Evolutionary conservation across 2,888 invertebrate species (phyloP), one percentile per base, ranked within the genome.

Genomic region (Seira sanloemensis): DNA sequence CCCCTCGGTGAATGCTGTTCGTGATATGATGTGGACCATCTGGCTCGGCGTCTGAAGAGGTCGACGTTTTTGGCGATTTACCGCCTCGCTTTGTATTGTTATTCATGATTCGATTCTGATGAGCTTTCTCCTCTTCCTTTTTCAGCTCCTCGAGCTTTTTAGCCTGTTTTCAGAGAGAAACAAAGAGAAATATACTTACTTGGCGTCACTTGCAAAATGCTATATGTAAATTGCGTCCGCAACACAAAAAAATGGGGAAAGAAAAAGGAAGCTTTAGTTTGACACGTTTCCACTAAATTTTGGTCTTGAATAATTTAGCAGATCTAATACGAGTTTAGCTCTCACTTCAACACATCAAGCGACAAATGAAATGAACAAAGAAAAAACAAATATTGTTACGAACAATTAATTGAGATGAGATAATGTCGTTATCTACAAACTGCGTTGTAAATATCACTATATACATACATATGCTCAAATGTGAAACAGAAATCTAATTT

Each of bases 131-230:
- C 72, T 89, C 89, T 54, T 88, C 86, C 37, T 65, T 19, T 71
- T 89, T 88, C 12, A 88, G 79, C 25, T 88, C 87, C 26, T 87
- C 89, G 21, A 89, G 78, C 25, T 88, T 85, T 25, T 88, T 89
- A 21, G 84, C 81, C 89, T 89, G 74, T 72, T 24, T 37, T 66
- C 66, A 66, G 37, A 76, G 12, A 5, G 37, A 58, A 58, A 58
- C 58, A 58, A 58, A 37, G n/a, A n/a, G n/a, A n/a, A n/a, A n/a
- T n/a, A n/a, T n/a, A n/a, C n/a, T n/a, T n/a, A n/a, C n/a, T n/a
- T n/a, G n/a, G n/a, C n/a, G n/a, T n/a, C n/a, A n/a, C n/a, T n/a
- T n/a, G n/a, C n/a, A n/a, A n/a, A n/a, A 62, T 62, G 4, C 21
- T 18, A 18, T 62, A 62, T 46, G 12, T 46, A 46, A 7, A 46